These are phyloP conservation scores for Melanostoma mellinum DNA, from an alignment of 2,888 invertebrate species.

Conservation along the genomic window DNA sequence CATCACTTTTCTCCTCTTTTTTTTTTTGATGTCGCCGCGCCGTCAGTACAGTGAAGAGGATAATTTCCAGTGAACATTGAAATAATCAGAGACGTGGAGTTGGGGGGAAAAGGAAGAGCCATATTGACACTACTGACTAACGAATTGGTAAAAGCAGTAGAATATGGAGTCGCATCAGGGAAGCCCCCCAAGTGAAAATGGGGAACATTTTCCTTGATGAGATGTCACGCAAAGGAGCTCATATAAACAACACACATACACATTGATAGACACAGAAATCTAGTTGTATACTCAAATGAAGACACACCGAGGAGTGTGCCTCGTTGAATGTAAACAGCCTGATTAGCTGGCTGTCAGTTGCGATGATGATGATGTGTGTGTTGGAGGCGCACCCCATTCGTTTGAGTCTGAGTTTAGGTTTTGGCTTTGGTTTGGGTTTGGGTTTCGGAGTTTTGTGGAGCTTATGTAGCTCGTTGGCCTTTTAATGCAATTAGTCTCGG, in stretches of 20 bases:
- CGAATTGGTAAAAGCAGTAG: conserved; percentile 49
- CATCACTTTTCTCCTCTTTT: background rate
- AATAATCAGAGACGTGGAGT: conserved; percentile 44
- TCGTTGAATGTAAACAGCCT: conserved; percentile 69
- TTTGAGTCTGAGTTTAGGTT: background rate
- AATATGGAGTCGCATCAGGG: background rate
- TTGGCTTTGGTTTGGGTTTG: conserved; percentile 7
- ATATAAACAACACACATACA: background rate
- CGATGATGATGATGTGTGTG: conserved; percentile 31
- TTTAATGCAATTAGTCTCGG: conserved; percentile 69
- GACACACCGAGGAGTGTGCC: conserved; percentile 40
- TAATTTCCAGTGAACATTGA: conserved; percentile 65
- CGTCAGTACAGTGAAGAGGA: conserved; percentile 47
- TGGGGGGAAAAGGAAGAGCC: background rate
- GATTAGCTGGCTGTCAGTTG: conserved; percentile 62
- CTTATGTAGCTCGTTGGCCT: conserved; percentile 65
- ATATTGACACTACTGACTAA: conserved; percentile 70
- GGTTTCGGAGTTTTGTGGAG: conserved; percentile 16
- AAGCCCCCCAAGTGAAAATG: conserved; percentile 61
- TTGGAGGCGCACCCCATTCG: too few species aligned
- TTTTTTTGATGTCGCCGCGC: conserved; percentile 7
- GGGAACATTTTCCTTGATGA: conserved; percentile 52
- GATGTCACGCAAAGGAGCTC: conserved; percentile 33
- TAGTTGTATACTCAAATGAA: conserved; percentile 52
- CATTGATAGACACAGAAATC: background rate